A percentile compares a stretch with the other conserved stretches of the same genome.
These are phyloP conservation scores for Lepetodrilus schrolli DNA, from an alignment of 2,888 invertebrate species.

Conservation along the genomic window DNA sequence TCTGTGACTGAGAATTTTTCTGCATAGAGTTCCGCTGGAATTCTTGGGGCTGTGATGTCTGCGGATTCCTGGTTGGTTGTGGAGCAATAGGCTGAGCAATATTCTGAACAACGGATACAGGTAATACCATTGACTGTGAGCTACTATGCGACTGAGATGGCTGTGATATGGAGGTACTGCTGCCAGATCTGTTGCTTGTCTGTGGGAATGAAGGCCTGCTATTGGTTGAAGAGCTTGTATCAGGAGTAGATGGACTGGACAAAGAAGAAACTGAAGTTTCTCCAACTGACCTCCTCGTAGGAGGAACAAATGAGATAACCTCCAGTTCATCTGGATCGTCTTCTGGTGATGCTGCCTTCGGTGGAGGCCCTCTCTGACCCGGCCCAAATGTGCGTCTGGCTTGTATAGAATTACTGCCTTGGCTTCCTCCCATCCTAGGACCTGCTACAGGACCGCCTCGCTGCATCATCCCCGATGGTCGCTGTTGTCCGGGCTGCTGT, in stretches of 20 bases:
- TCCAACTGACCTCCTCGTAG: background rate
- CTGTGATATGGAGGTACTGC: background rate
- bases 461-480: background rate
- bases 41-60: background rate
- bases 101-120: slow-evolving; percentile 3
- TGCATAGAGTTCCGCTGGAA: background rate
- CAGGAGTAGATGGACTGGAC: slow-evolving; percentile 7
- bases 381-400: background rate
- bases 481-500: background rate
- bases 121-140: background rate
- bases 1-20: background rate
- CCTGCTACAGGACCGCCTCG: background rate
- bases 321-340: slow-evolving; percentile 8
- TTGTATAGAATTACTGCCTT: background rate
- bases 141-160: background rate
- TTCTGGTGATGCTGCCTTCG: background rate
- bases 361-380: background rate
- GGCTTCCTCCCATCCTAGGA: background rate
- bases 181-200: slow-evolving; percentile 1
- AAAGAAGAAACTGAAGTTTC: slow-evolving; percentile 10
- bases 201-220: background rate
- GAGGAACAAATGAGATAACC: slow-evolving; percentile 23
- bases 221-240: background rate
- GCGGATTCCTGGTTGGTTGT: background rate
- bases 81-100: background rate